Evolutionary conservation across 2,797 vertebrate species (phyloP).

Genomic region (Ispidina picta): DNA sequence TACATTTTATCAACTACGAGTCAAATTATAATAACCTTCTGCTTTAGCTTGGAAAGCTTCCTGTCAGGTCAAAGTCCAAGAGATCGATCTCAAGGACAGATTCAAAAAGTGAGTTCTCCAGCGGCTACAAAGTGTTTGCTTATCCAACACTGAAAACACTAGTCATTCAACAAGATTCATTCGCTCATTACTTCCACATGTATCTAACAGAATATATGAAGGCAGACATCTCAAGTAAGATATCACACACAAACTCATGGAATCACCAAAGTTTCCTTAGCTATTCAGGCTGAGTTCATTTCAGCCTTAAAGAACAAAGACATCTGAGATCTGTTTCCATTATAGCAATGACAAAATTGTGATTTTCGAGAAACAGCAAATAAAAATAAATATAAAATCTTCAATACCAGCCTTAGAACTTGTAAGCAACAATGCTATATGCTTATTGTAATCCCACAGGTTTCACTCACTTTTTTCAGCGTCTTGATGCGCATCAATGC

Average conservation of each 20-base stretch:
- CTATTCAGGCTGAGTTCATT: neutral
- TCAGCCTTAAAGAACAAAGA: neutral
- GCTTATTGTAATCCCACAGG: neutral
- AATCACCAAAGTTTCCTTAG: neutral
- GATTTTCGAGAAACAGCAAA: neutral
- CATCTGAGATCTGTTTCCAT: neutral
- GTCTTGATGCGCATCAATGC: neutral
- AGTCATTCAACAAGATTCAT: neutral
- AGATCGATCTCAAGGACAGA: neutral
- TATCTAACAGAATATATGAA: neutral
- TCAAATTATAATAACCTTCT: neutral
- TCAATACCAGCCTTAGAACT: neutral
- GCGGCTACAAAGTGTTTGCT: neutral
- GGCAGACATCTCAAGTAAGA: neutral
- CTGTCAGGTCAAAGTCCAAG: neutral
- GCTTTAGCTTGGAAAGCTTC: neutral
- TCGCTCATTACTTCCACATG: neutral
- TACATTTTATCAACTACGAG: neutral
- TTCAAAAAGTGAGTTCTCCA: neutral
- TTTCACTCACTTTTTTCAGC: neutral
- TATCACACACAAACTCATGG: neutral
- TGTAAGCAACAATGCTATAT: neutral
- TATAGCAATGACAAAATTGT: neutral
- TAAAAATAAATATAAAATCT: neutral
- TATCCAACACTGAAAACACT: neutral